Evolutionary conservation across 2,797 vertebrate species (phyloP).

Genomic region (Mycteria americana): DNA sequence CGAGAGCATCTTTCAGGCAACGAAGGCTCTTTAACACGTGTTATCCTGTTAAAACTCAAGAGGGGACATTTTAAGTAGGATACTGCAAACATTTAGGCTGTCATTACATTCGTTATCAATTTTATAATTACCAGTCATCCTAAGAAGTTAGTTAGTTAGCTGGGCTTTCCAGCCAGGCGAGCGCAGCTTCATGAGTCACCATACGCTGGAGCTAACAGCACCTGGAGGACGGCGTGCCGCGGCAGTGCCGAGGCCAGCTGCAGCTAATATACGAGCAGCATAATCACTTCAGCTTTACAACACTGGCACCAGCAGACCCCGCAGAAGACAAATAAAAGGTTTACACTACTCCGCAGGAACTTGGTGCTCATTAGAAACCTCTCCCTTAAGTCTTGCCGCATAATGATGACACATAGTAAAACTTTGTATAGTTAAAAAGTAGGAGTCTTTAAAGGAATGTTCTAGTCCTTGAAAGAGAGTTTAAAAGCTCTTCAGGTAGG

Average conservation of each 20-base stretch:
- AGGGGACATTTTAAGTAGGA: neutral
- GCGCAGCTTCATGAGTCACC: neutral
- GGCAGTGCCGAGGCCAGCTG: neutral
- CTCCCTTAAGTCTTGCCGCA: neutral
- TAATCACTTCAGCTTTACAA: neutral
- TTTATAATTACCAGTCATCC: neutral
- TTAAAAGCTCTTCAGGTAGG: neutral
- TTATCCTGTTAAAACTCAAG: neutral
- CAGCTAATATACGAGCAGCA: accelerated
- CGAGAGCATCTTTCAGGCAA: neutral
- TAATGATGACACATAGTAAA: neutral
- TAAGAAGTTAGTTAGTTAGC: neutral
- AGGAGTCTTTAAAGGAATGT: neutral
- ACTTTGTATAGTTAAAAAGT: neutral
- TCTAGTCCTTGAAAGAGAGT: neutral
- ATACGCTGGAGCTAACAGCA: neutral
- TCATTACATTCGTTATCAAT: no score
- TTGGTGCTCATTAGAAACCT: neutral
- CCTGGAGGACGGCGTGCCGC: neutral
- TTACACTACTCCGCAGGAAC: neutral
- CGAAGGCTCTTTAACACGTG: accelerated
- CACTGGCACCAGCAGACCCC: neutral
- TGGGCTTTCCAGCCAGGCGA: neutral
- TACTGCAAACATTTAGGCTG: neutral
- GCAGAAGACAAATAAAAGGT: neutral